Base-by-base conservation (phyloP, 2,888 invertebrate genomes). In the Melinopterus prodromus region DNA sequence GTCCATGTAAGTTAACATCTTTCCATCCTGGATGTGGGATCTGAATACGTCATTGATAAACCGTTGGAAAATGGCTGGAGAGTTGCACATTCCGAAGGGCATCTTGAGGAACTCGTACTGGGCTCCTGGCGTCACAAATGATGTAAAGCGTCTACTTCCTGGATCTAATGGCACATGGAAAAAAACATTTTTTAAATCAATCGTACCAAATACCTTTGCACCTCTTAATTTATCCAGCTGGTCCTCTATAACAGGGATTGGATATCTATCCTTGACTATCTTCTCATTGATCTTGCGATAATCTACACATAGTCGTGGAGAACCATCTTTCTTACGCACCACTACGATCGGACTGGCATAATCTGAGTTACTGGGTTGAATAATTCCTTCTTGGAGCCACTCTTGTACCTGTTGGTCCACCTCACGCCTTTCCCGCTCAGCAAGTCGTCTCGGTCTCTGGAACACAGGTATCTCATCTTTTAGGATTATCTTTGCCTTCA, bases 21-120 rank as follows among this genome's bases (percentile, higher is more conserved):
- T 26, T 26, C 26, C 26, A 1, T 26, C 26, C 26, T 26, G 26
- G 26, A 26, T 26, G 26, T 26, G 26, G 26, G 26, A 26, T 26
- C 26, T 26, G 26, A 26, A 26, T 26, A 26, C 26, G 26, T 26
- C 26, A 26, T 26, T 26, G 26, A 26, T 26, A 3, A 26, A 26
- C 1, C 26, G 26, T 26, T 26, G 26, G 26, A 26, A 26, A 2
- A 26, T 26, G 26, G 26, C 26, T 26, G 26, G 26, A 26, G 84
- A 84, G 26, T 86, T 88, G 36, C 85, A 87, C 6, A 89, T 76
- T 6, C 89, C 89, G 85, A 89, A 90, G 0, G 88, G 89, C 71
- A 86, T 85, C 81, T 83, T 85, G n/a, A 85, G 72, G 80, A 89
- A 88, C 26, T 26, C 26, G 26, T 26, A 26, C 3, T 26, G 26